These are phyloP conservation scores for Sepioteuthis lessoniana DNA, from an alignment of 2,888 invertebrate genomes.

Conservation along the genomic window DNA sequence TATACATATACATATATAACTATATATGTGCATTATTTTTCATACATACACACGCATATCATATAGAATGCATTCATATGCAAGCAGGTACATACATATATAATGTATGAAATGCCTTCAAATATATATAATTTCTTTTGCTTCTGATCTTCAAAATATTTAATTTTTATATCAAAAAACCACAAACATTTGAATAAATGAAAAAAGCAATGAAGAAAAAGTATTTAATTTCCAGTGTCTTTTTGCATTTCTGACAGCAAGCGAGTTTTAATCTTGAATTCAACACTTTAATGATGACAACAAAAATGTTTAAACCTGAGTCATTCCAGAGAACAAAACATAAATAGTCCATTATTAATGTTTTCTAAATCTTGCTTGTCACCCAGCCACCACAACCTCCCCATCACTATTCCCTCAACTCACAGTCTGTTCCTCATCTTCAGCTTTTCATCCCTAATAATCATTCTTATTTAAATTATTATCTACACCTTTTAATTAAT, in stretches of 20 bases:
- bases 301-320: background rate
- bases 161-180: too few species aligned
- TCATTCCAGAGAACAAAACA: background rate
- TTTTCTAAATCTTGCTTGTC: background rate
- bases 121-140: too few species aligned
- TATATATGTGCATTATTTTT: background rate
- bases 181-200: background rate
- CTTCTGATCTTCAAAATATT: too few species aligned
- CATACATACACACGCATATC: background rate
- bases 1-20: background rate
- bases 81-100: background rate
- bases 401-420: background rate
- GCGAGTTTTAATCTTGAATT: background rate
- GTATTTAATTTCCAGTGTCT: background rate
- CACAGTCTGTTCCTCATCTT: background rate
- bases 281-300: background rate
- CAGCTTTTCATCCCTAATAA: background rate
- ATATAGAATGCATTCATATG: background rate
- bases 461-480: background rate
- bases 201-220: background rate
- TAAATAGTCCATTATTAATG: background rate
- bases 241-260: constrained; percentile 2
- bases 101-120: background rate
- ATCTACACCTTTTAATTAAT: background rate
- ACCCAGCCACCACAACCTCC: background rate